A percentile compares a stretch with the other conserved stretches of the same genome.
phyloP scores from a whole-genome alignment of 2,797 vertebrate species.

The Gila robusta region DNA sequence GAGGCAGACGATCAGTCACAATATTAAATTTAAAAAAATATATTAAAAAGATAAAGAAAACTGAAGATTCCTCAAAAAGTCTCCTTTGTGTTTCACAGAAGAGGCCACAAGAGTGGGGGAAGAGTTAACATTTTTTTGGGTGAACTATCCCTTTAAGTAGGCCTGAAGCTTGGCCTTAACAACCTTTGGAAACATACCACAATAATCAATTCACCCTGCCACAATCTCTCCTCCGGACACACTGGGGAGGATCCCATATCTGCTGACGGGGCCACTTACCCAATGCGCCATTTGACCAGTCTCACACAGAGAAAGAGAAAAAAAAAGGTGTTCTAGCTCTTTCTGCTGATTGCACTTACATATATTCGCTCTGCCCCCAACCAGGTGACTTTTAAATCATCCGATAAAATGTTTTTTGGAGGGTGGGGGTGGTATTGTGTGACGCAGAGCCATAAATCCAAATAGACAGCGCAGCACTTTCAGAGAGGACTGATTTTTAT shows the following conservation, averaged over 20 bases:
- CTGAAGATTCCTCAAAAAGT: not conserved
- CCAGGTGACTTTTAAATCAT: constrained; percentile 47
- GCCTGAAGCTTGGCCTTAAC: constrained; percentile 53
- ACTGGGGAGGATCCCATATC: constrained; percentile 70
- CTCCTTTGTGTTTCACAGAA: not conserved
- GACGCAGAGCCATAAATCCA: constrained; percentile 40
- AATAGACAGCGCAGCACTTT: constrained; percentile 32
- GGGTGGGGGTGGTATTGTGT: constrained; percentile 27
- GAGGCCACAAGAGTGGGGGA: not conserved
- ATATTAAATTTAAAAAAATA: too few relatives aligned
- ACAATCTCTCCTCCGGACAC: constrained; percentile 65
- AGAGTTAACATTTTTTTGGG: not conserved
- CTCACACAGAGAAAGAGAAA: constrained; percentile 50
- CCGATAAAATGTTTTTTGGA: constrained; percentile 31
- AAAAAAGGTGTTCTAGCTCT: constrained; percentile 31
- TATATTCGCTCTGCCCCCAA: constrained; percentile 25
- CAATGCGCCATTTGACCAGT: constrained; percentile 57
- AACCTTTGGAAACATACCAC: constrained; percentile 64
- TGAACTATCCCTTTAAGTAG: constrained; percentile 31
- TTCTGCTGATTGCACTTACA: constrained; percentile 50
- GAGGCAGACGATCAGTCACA: too few relatives aligned
- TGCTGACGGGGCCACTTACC: constrained; percentile 74
- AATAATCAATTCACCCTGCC: constrained; percentile 75
- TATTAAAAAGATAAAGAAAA: too few relatives aligned
- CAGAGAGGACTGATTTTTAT: constrained; percentile 8